These are phyloP conservation scores for Andricus curvator DNA, from an alignment of 2,888 invertebrate species.

Conservation along the genomic window DNA sequence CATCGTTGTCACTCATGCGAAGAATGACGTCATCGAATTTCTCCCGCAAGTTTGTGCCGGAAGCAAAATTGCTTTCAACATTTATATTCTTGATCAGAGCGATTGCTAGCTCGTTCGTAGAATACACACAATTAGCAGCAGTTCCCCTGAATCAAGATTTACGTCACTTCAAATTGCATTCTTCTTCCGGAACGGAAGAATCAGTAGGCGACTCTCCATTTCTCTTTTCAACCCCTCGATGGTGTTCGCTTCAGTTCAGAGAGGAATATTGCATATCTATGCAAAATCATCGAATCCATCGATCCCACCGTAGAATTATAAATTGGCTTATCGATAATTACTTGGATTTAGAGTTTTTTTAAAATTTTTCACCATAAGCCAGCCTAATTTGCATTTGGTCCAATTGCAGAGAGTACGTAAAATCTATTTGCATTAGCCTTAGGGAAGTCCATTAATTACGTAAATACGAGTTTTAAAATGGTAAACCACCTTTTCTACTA, in stretches of 20 bases:
- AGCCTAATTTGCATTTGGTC: not conserved
- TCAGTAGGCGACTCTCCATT: conserved; percentile 49
- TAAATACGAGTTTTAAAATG: too few species aligned
- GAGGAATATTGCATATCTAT: conserved; percentile 46
- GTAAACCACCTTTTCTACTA: too few species aligned
- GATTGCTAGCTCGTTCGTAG: conserved; percentile 45
- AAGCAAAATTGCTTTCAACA: conserved; percentile 5
- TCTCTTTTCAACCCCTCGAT: conserved; percentile 49
- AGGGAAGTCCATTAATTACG: too few species aligned
- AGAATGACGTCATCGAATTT: conserved; percentile 17
- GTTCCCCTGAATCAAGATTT: conserved; percentile 52
- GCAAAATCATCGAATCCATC: conserved; percentile 43
- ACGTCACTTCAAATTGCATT: conserved; percentile 56
- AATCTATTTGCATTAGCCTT: not conserved
- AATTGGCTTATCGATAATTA: not conserved
- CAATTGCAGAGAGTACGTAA: not conserved
- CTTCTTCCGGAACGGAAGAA: conserved; percentile 53
- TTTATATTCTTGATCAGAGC: conserved; percentile 20
- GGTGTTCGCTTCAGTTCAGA: conserved; percentile 28
- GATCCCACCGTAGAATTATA: not conserved
- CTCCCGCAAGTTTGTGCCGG: conserved; percentile 1
- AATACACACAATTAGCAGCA: conserved; percentile 51
- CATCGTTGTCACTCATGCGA: conserved; percentile 20
- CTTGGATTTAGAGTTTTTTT: not conserved
- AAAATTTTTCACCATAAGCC: not conserved